Evolutionary conservation across 2,797 vertebrate species (phyloP).

Genomic region (Meriones psammophilus): DNA sequence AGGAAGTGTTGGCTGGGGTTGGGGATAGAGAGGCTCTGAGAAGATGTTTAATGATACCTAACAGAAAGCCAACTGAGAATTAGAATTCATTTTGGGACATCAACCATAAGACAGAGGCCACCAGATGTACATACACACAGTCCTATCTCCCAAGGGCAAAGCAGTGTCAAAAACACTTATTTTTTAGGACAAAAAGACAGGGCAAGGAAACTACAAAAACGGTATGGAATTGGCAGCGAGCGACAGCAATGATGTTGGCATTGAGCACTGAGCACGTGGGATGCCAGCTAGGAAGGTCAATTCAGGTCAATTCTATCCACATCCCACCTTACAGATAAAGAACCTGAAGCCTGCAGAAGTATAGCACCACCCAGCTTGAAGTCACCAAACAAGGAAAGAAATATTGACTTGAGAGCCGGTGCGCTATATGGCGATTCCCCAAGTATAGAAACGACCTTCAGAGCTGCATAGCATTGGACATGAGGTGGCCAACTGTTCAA

Average conservation of each 20-base stretch:
- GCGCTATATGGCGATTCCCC: not conserved
- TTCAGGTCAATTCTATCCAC: not conserved
- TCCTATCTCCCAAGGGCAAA: not conserved
- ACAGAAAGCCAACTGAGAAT: conserved; percentile 27
- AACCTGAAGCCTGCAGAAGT: not conserved
- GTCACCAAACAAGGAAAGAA: not conserved
- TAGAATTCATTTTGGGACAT: conserved; percentile 30
- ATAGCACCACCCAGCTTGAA: not conserved
- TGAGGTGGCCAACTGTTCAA: not conserved
- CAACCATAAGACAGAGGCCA: not conserved
- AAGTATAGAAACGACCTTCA: not conserved
- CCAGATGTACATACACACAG: not conserved
- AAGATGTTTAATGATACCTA: not conserved
- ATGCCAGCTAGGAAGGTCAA: not conserved
- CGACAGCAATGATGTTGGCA: rapidly evolving
- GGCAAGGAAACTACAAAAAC: not conserved
- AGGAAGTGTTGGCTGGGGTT: not conserved
- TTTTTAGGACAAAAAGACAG: not conserved
- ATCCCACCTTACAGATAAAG: conserved; percentile 7
- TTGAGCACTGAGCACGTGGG: not conserved
- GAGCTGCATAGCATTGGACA: rapidly evolving
- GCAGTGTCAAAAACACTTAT: not conserved
- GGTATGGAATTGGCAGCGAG: not conserved
- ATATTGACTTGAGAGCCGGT: rapidly evolving
- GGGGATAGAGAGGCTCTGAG: not conserved